phyloP scores from a whole-genome alignment of 2,113 vertebrate species.

The Origma solitaria region DNA sequence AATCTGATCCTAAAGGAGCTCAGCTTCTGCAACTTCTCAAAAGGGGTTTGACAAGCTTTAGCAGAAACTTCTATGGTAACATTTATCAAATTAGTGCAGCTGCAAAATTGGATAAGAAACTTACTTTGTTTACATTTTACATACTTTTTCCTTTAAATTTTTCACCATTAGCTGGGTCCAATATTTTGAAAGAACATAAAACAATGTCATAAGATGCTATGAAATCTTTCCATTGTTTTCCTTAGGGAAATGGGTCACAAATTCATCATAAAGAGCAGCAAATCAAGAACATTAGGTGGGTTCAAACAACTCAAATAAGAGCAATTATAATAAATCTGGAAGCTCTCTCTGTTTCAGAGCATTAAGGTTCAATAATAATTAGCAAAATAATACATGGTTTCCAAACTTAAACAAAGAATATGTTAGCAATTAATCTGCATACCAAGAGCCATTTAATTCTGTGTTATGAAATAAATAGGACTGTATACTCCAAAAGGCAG shows the following conservation, averaged over 20 bases:
- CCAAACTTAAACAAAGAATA: not conserved
- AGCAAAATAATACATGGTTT: not conserved
- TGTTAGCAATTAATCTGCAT: not conserved
- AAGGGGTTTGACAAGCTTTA: not conserved
- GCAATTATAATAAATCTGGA: not conserved
- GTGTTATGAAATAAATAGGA: not conserved
- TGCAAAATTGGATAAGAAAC: not conserved
- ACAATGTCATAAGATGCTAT: not conserved
- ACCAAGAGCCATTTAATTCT: not conserved
- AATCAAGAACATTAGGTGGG: not conserved
- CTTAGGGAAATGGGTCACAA: not conserved
- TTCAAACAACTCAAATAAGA: not conserved
- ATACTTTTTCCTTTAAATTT: not conserved
- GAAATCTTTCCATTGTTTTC: constrained; percentile 21
- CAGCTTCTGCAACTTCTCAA: not conserved
- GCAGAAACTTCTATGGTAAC: not conserved
- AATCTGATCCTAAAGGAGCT: not conserved
- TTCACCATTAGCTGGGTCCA: not conserved
- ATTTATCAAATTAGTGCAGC: not conserved
- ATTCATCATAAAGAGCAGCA: not conserved
- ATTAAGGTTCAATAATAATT: not conserved
- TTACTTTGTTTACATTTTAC: not conserved
- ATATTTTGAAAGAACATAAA: not conserved
- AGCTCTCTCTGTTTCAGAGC: not conserved
- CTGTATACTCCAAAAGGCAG: not conserved